A percentile compares a stretch with the other conserved stretches of the same genome.
Evolutionary conservation across 2,797 vertebrate species (phyloP).

Genomic region (Myiotriccus ornatus): DNA sequence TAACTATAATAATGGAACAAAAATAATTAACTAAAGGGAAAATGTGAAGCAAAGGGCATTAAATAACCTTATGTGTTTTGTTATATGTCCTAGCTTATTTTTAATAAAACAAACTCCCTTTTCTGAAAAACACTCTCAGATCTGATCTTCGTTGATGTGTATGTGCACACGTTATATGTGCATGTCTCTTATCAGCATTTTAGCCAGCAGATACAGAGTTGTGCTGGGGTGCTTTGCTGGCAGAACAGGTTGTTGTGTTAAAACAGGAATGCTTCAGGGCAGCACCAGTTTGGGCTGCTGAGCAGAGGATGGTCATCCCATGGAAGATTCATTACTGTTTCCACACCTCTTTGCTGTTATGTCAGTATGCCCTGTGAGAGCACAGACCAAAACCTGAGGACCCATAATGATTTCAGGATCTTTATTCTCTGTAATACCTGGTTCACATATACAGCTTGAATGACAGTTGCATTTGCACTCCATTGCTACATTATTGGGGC

Average conservation of each 20-base stretch:
- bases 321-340: neutral
- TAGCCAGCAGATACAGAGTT: neutral
- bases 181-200: neutral
- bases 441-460: neutral
- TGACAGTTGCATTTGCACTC: neutral
- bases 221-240: neutral
- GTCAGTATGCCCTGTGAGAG: neutral
- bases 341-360: neutral
- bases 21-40: neutral
- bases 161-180: neutral
- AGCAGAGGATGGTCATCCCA: neutral
- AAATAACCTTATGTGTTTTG: neutral
- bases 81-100: neutral
- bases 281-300: neutral
- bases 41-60: neutral
- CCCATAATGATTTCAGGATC: fast-evolving
- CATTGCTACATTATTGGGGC: neutral
- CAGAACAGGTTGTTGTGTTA: neutral
- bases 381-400: neutral
- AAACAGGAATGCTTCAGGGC: neutral
- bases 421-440: neutral
- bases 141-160: neutral
- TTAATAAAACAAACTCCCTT: neutral
- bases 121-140: neutral
- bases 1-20: neutral